Conservation (phyloP, 2,888 invertebrate species). For the Rhagophthalmus giganteus region DNA sequence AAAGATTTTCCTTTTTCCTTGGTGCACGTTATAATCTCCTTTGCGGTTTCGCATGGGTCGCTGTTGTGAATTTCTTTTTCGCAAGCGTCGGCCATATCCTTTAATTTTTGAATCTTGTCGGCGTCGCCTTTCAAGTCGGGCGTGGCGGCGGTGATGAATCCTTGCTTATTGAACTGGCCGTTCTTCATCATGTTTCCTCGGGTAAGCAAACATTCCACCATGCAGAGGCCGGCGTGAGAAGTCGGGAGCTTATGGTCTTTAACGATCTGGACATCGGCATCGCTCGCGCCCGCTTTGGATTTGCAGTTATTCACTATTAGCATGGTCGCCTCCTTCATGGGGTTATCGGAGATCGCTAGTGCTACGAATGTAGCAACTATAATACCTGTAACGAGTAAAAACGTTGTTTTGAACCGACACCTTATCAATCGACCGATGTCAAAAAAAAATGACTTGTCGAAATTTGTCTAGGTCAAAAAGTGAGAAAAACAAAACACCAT, state of each 20-base stretch:
- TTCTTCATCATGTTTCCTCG: constrained; percentile 46
- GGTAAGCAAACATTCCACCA: constrained; percentile 49
- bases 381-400: constrained; percentile 8
- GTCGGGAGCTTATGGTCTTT: constrained; percentile 43
- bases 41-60: constrained; percentile 42
- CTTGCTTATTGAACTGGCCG: constrained; percentile 47
- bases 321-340: constrained; percentile 35
- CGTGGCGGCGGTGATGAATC: constrained; percentile 43
- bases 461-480: no score
- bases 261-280: constrained; percentile 44
- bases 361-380: constrained; percentile 2
- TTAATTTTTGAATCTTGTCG: constrained; percentile 41
- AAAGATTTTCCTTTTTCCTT: constrained; percentile 38
- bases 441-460: no score
- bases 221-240: constrained; percentile 45
- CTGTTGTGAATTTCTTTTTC: constrained; percentile 42
- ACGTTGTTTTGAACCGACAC: no score
- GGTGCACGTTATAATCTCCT: constrained; percentile 44
- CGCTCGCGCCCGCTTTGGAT: constrained; percentile 44
- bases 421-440: no score
- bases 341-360: constrained; percentile 2
- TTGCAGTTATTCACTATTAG: constrained; percentile 42
- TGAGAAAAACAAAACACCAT: no score
- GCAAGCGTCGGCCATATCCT: constrained; percentile 44
- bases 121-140: constrained; percentile 43